Percentiles rank a stretch among this genome's conserved stretches.
Evolutionary conservation across 2,797 vertebrate genomes (phyloP).

Genomic region (Rhynchonycteris naso): DNA sequence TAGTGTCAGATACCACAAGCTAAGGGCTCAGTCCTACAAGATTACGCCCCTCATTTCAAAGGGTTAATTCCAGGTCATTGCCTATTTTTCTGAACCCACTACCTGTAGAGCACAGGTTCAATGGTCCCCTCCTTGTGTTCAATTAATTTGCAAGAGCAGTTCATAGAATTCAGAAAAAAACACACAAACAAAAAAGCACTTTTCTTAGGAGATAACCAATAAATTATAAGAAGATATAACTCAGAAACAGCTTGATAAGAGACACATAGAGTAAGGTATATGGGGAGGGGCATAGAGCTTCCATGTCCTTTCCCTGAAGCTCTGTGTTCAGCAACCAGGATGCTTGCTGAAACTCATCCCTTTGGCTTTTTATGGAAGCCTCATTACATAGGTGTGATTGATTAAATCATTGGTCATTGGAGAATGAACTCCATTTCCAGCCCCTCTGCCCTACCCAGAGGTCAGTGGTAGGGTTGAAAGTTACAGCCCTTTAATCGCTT

Average conservation of each 20-base stretch:
- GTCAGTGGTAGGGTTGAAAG: not conserved
- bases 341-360: not conserved
- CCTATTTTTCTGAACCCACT: not conserved
- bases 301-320: not conserved
- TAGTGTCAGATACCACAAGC: not conserved
- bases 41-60: not conserved
- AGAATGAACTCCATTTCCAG: not conserved
- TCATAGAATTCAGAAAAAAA: not conserved
- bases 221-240: not conserved
- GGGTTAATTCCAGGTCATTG: not conserved
- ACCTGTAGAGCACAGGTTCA: not conserved
- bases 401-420: not conserved
- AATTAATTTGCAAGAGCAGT: not conserved
- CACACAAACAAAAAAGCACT: not conserved
- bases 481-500: not conserved
- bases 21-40: not conserved
- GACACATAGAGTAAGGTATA: not conserved
- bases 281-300: not conserved
- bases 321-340: not conserved
- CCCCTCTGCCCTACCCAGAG: not conserved
- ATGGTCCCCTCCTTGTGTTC: not conserved
- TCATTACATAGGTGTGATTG: not conserved
- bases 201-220: not conserved
- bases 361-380: not conserved
- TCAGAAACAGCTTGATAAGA: not conserved